phyloP scores from a whole-genome alignment of 2,797 vertebrate genomes.

The Anguilla marmorata region DNA sequence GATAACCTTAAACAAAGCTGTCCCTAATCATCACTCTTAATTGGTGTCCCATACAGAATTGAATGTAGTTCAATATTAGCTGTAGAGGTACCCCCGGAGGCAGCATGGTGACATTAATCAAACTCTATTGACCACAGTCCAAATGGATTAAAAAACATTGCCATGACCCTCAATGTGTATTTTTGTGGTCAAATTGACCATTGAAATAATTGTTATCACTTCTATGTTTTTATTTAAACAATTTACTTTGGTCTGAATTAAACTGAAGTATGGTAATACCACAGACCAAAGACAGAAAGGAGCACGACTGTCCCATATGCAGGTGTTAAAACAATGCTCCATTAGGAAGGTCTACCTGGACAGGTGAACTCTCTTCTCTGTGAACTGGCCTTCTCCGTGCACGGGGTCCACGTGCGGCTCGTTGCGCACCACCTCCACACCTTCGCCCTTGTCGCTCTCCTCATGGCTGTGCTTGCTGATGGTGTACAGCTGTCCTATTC shows the following conservation, averaged over 20 bases:
- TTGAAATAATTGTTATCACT: not conserved
- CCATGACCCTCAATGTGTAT: not conserved
- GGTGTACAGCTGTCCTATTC: conserved; percentile 72
- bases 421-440: conserved; percentile 70
- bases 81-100: not conserved
- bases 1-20: not conserved
- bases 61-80: not conserved
- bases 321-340: not conserved
- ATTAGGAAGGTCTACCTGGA: conserved; percentile 61
- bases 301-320: not conserved
- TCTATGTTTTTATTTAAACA: not conserved
- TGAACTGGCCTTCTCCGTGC: conserved; percentile 67
- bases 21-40: not conserved
- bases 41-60: not conserved
- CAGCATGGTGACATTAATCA: not conserved
- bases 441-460: conserved; percentile 73
- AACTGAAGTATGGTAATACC: not conserved
- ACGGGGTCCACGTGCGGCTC: conserved; percentile 66
- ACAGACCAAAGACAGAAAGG: not conserved
- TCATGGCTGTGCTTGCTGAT: conserved; percentile 76
- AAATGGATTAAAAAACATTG: not conserved
- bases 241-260: not conserved
- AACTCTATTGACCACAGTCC: not conserved
- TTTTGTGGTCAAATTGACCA: not conserved
- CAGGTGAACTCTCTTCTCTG: conserved; percentile 70